These are phyloP conservation scores for Mactra quadrangularis DNA, from an alignment of 1,140 invertebrate species.

Conservation along the genomic window DNA sequence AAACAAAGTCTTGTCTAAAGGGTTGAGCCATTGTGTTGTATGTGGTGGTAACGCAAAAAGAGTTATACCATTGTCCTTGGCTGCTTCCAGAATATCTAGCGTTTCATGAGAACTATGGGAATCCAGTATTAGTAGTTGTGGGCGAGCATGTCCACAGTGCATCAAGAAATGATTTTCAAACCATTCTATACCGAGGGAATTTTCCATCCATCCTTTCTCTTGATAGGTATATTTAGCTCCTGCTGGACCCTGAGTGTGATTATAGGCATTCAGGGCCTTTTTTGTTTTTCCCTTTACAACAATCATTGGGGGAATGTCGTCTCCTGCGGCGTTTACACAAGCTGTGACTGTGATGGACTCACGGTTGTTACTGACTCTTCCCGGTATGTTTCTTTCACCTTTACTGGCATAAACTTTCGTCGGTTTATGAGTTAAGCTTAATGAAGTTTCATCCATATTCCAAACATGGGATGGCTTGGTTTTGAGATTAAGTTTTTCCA, in stretches of 20 bases:
- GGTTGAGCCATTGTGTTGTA: slow-evolving; percentile 62
- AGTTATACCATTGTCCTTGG: slow-evolving; percentile 22
- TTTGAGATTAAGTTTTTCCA: slow-evolving; percentile 13
- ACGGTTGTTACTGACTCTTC: slow-evolving; percentile 40
- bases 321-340: slow-evolving; percentile 61
- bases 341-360: slow-evolving; percentile 58
- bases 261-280: slow-evolving; percentile 62
- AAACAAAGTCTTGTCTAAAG: no score
- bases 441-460: no score
- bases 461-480: slow-evolving; percentile 51
- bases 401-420: slow-evolving; percentile 39
- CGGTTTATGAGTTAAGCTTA: no score
- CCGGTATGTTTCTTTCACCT: slow-evolving; percentile 57
- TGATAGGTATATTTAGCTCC: slow-evolving; percentile 28
- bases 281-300: no score
- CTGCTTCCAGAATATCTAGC: slow-evolving; percentile 59
- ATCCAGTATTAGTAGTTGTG: slow-evolving; percentile 65
- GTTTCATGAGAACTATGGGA: slow-evolving; percentile 64
- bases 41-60: slow-evolving; percentile 56
- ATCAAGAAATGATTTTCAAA: slow-evolving; percentile 66
- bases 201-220: slow-evolving; percentile 63
- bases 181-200: slow-evolving; percentile 62
- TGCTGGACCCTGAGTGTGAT: slow-evolving; percentile 29
- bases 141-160: slow-evolving; percentile 63
- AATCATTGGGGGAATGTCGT: slow-evolving; percentile 61